Conservation (phyloP, 2,888 invertebrate species). For the Bombylius major region DNA sequence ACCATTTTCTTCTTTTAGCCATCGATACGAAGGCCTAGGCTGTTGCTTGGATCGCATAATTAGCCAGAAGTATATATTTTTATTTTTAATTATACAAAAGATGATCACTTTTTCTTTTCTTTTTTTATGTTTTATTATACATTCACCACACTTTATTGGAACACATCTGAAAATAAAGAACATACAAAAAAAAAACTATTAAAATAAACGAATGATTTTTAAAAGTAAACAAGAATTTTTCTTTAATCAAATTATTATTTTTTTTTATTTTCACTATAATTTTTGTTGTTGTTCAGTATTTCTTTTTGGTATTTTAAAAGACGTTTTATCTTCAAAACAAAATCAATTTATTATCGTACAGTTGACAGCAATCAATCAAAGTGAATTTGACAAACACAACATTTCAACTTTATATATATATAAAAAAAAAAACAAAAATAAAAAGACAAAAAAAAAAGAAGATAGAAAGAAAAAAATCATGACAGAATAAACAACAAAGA, state of each 20-base stretch:
- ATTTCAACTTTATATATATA: too few species aligned
- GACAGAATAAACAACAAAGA: too few species aligned
- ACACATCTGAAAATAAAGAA: background rate
- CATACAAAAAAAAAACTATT: background rate
- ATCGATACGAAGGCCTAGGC: constrained; percentile 56
- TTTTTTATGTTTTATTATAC: background rate
- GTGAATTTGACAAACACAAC: background rate
- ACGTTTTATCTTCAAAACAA: too few species aligned
- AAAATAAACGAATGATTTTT: too few species aligned
- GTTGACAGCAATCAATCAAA: background rate
- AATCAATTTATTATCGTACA: background rate
- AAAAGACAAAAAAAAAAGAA: too few species aligned
- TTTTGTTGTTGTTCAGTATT: too few species aligned
- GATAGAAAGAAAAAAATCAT: too few species aligned
- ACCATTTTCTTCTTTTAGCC: constrained; percentile 54
- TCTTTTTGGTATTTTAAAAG: too few species aligned
- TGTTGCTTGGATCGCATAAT: constrained; percentile 59
- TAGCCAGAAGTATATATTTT: constrained; percentile 31
- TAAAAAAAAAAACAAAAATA: too few species aligned
- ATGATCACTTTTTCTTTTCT: background rate
- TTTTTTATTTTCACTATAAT: too few species aligned
- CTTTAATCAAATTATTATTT: too few species aligned
- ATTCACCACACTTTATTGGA: background rate
- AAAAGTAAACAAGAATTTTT: too few species aligned
- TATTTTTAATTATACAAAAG: background rate